Evolutionary conservation across 2,797 vertebrate genomes (phyloP).

Genomic region (Allobates femoralis): DNA sequence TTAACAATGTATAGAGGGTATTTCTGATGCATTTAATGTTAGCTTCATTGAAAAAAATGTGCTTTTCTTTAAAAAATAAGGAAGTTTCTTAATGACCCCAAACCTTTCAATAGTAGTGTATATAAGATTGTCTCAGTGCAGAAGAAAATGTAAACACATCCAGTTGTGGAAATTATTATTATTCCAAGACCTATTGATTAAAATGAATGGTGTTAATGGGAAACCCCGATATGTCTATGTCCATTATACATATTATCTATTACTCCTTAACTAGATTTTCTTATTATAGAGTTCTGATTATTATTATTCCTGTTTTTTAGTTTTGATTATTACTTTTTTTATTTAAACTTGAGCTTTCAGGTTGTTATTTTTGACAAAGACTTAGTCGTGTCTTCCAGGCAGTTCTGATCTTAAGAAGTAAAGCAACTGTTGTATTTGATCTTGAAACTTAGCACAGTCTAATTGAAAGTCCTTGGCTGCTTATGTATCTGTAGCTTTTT

Average conservation of each 20-base stretch:
- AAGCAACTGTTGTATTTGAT: constrained; percentile 29
- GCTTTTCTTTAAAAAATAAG: no score
- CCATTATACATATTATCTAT: neutral
- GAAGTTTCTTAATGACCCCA: no score
- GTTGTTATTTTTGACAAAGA: neutral
- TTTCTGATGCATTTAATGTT: no score
- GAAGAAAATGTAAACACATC: no score
- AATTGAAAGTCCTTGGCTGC: constrained; percentile 43
- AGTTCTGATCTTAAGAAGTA: neutral
- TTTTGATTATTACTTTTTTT: neutral
- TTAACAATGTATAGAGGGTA: no score
- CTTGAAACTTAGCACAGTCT: constrained; percentile 18
- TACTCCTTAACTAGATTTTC: neutral
- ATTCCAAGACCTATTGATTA: no score
- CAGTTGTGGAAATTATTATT: no score
- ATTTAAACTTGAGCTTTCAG: neutral
- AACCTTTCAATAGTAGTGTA: no score
- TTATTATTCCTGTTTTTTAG: neutral
- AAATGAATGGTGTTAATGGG: no score
- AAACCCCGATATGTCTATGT: no score
- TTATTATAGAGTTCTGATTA: neutral
- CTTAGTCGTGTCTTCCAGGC: neutral
- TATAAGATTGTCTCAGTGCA: no score
- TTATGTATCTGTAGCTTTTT: neutral
- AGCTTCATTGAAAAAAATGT: no score